Evolutionary conservation across 2,797 vertebrate genomes (phyloP), one percentile per base, ranked within the genome.

Genomic region (Acanthurus leucopareius): DNA sequence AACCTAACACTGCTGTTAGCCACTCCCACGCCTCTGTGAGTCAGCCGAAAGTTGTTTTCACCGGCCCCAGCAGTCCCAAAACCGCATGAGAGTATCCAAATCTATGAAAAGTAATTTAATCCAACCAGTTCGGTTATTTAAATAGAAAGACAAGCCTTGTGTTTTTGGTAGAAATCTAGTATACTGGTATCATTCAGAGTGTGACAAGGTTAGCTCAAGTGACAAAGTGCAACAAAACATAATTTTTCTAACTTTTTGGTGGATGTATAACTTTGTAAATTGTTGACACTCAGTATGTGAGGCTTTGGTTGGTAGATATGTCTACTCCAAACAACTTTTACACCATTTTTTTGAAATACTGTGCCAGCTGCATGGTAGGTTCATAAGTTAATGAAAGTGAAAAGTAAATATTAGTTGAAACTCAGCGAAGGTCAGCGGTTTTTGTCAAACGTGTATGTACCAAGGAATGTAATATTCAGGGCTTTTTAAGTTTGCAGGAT

Each of bases 1-100:
- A 92, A 91, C 82, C 86, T 79, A 82, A 89, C 83, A 73, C 58
- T 9, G 76, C 53, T 25, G 25, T 22, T 77, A 44, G 91, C 92
- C 89, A 68, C 93, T 32, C 93, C 93, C 93, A 84, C 89, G 32
- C 10, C 68, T 17, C 75, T 9, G 47, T 19, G 67, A 68, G 52
- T 38, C 79, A 40, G 17, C 38, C 77, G 17, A 10, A 19, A 51
- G 57, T 20, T 74, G 69, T 67, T 72, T 73, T 47, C 60, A 70
- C 10, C 52, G 49, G 44, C 59, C 10, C 3, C 42, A 22, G n/a
- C 6, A 14, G n/a, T 14, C 45, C 10, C 0, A 4, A 3, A 52
- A 6, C 25, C 52, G 28, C 49, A 13, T 8, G 22, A 58, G 13
- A n/a, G 2, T 8, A 4, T 0, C 2, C 42, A 10, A 35, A 4